Percentiles rank a stretch among this genome's conserved stretches.
Conservation (phyloP, 2,113 vertebrate species). For the Scatophagus argus region DNA sequence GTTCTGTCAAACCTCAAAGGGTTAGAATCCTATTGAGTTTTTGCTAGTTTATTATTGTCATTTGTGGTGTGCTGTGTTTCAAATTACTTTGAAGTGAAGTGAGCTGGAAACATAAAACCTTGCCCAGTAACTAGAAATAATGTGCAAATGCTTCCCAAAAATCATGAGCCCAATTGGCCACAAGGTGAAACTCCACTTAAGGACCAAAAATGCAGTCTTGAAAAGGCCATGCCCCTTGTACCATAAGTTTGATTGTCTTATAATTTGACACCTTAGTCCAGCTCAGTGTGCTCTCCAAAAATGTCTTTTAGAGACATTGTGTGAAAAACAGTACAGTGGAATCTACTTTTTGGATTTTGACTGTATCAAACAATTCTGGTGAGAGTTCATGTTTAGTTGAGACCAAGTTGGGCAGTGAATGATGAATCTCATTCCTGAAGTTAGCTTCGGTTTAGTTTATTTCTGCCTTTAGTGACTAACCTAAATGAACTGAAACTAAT, state of each 20-base stretch:
- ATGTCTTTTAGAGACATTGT: neutral
- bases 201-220: neutral
- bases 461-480: neutral
- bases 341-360: no score
- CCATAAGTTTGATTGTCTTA: neutral
- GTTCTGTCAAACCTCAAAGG: no score
- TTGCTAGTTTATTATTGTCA: neutral
- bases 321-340: no score
- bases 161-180: neutral
- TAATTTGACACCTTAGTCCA: neutral
- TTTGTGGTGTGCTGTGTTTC: neutral
- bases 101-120: neutral
- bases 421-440: no score
- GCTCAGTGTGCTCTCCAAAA: neutral
- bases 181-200: neutral
- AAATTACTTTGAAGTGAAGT: neutral
- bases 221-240: neutral
- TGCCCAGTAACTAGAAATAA: neutral
- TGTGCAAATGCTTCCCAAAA: neutral
- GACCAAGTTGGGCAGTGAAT: neutral
- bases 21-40: no score
- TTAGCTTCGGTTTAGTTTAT: no score
- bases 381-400: neutral
- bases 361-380: no score
- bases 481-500: neutral